Base-by-base conservation (phyloP, 2,888 invertebrate genomes). In the Lymantria monacha region DNA sequence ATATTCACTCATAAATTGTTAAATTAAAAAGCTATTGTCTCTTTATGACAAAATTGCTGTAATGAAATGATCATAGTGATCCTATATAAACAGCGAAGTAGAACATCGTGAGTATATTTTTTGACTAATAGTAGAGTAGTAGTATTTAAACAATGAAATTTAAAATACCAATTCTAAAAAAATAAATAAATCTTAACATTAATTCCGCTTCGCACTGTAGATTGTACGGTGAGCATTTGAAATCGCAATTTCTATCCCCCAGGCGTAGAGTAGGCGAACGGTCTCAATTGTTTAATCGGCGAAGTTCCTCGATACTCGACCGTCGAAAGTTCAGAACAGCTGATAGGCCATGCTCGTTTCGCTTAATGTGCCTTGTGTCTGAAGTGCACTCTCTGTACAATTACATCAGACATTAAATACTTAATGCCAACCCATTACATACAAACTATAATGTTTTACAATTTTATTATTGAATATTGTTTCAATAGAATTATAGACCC, bases 221-320 rank as follows among this genome's bases (percentile, higher is more conserved):
- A 38, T 36, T 42, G 42, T 33, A 37, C 14, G 30, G 30, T 42
- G n/a, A 3, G 59, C 61, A 59, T 69, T 69, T 57, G 61, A 55
- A 70, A 66, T 70, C 65, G 73, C 70, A 76, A 76, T 79, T 77
- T 77, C 76, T 70, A 66, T 65, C 58, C 69, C 77, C 71, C 66
- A 66, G 68, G 71, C 67, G 43, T 49, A 36, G 55, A 52, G 50
- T 57, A 61, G 57, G 55, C 53, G 45, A 48, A 46, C 69, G 74
- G 69, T 72, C 75, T 76, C 79, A 78, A 83, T 81, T 81, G 83
- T 81, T 83, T 85, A 85, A 85, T 84, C 80, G 77, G 69, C 72
- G 74, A 83, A 83, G 81, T 85, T 85, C 76, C 81, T 65, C 76
- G 79, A 83, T 82, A 83, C 82, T 78, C 64, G 74, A 69, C 72